Evolutionary conservation across 2,888 invertebrate species (phyloP).

Genomic region (Ischnus inquisitorius): DNA sequence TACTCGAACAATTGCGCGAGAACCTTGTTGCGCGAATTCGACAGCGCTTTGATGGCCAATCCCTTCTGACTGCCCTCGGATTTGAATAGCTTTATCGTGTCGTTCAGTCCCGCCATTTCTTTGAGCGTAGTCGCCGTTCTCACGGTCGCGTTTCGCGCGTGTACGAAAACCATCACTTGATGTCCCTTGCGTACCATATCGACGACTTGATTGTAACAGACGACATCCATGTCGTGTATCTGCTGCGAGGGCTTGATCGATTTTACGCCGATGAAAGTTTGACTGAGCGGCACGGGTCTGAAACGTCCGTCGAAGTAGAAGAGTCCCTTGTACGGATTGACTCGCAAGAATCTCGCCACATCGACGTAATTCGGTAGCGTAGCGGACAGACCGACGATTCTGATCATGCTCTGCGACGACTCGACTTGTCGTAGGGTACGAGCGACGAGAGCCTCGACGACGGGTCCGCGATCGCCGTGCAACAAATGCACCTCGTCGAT

Average conservation of each 20-base stretch:
- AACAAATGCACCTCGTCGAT: conserved; percentile 99
- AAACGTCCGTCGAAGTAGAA: conserved; percentile 98
- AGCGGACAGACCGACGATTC: conserved; percentile 98
- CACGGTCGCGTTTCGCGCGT: conserved; percentile 98
- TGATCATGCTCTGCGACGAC: conserved; percentile 96
- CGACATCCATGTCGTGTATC: conserved; percentile 94
- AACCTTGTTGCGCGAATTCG: conserved; percentile 92
- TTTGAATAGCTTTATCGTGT: conserved; percentile 90
- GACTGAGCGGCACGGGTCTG: conserved; percentile 97
- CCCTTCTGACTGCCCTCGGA: conserved; percentile 89
- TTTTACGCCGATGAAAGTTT: conserved; percentile 96
- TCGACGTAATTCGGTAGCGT: conserved; percentile 99
- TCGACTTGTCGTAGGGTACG: conserved; percentile 97
- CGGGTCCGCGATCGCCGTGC: conserved; percentile 98
- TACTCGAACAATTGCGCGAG: conserved; percentile 93
- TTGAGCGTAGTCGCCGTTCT: conserved; percentile 94
- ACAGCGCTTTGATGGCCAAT: conserved; percentile 90
- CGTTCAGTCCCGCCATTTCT: conserved; percentile 92
- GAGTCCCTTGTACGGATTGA: conserved; percentile 96
- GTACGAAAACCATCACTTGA: conserved; percentile 99
- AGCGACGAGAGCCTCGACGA: conserved; percentile 98
- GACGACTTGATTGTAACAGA: conserved; percentile 96
- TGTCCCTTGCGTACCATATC: conserved; percentile 95
- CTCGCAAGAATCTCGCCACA: conserved; percentile 96
- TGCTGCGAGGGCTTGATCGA: conserved; percentile 88